These are phyloP conservation scores for Himalopsyche anomala DNA, from an alignment of 2,888 invertebrate species.

Conservation along the genomic window DNA sequence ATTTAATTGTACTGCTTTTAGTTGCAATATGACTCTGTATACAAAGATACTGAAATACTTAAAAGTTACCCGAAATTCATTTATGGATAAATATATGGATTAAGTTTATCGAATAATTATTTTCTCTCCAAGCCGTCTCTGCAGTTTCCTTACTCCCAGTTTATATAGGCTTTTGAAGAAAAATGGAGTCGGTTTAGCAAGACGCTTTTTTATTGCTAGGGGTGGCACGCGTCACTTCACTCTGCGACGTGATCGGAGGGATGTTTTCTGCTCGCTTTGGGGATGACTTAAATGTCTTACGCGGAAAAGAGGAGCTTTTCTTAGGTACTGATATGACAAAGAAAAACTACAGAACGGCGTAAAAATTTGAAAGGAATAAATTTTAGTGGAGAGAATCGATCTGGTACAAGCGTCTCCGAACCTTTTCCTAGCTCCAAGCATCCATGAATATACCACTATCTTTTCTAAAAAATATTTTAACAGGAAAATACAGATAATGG, in stretches of 20 bases:
- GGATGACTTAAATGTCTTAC: slow-evolving; percentile 27
- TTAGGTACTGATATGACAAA: background rate
- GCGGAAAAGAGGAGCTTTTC: background rate
- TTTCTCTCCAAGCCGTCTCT: background rate
- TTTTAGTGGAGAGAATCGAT: no score
- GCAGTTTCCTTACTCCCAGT: background rate
- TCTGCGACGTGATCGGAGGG: slow-evolving; percentile 57
- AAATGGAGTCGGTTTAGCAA: slow-evolving; percentile 64
- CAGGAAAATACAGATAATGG: no score
- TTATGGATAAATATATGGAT: no score
- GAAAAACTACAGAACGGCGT: background rate
- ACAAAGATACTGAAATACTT: no score
- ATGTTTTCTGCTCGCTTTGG: background rate
- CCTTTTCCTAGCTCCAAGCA: no score
- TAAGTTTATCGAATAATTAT: no score
- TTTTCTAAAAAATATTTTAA: no score
- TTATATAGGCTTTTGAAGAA: slow-evolving; percentile 51
- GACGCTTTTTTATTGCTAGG: slow-evolving; percentile 63
- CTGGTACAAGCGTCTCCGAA: no score
- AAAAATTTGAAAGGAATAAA: background rate
- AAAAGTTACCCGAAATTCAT: no score
- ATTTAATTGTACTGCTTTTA: no score
- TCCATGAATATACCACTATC: no score
- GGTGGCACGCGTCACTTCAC: slow-evolving; percentile 57
- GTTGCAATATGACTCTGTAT: no score